Evolutionary conservation across 1,140 invertebrate species (phyloP).

Genomic region (Ceratoteleas bidentatus): DNA sequence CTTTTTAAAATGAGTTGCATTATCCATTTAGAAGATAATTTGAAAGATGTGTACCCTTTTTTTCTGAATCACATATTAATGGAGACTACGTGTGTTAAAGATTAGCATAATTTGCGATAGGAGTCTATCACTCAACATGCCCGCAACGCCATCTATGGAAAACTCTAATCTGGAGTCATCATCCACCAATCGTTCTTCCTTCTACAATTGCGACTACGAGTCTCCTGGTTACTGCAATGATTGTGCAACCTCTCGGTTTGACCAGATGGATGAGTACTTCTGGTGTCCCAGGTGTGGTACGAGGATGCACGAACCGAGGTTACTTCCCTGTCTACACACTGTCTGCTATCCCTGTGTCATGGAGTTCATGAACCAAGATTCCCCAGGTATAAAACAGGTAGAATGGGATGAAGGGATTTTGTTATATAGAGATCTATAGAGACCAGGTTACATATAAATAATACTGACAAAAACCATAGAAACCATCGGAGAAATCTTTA

Average conservation of each 20-base stretch:
- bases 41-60: too few species aligned
- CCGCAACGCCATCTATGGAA: slow-evolving; percentile 12
- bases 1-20: too few species aligned
- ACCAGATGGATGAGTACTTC: slow-evolving; percentile 65
- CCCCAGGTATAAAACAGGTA: slow-evolving; percentile 18
- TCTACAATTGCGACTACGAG: slow-evolving; percentile 27
- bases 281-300: slow-evolving; percentile 75
- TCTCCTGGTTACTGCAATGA: neutral
- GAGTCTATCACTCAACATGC: slow-evolving; percentile 28
- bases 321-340: slow-evolving; percentile 76
- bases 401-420: too few species aligned
- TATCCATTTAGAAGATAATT: too few species aligned
- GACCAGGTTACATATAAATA: too few species aligned
- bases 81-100: too few species aligned
- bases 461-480: too few species aligned
- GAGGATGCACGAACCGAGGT: slow-evolving; percentile 75
- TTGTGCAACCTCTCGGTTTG: slow-evolving; percentile 29
- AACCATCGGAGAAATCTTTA: too few species aligned
- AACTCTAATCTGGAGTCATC: neutral
- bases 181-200: slow-evolving; percentile 28
- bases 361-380: slow-evolving; percentile 70
- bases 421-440: too few species aligned
- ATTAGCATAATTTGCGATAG: slow-evolving; percentile 21
- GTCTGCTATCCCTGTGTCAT: slow-evolving; percentile 74
- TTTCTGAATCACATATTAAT: too few species aligned